Percentiles rank a stretch among this genome's conserved stretches.
Conservation (phyloP, 1,140 invertebrate species). For the Tetragnatha versicolor region DNA sequence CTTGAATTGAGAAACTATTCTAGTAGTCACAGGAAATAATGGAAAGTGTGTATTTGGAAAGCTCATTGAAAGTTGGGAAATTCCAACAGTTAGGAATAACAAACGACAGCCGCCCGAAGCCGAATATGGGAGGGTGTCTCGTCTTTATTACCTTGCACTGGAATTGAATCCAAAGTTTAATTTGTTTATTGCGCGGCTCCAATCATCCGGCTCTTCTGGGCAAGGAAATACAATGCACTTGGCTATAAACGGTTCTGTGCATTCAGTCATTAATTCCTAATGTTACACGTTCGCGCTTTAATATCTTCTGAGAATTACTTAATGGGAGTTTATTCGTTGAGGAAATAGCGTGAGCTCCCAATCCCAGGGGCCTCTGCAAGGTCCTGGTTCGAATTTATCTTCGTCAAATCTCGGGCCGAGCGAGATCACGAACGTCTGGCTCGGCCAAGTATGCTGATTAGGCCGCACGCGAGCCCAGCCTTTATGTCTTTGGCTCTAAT, state of each 20-base stretch:
- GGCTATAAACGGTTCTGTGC: slow-evolving; percentile 32
- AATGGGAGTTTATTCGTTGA: slow-evolving; percentile 40
- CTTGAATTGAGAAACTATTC: too few relatives aligned
- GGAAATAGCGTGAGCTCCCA: slow-evolving; percentile 44
- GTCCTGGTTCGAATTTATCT: slow-evolving; percentile 45
- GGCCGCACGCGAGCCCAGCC: slow-evolving; percentile 25
- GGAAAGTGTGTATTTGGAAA: too few relatives aligned
- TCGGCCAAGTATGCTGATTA: slow-evolving; percentile 45
- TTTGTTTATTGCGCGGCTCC: slow-evolving; percentile 3
- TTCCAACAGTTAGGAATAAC: too few relatives aligned
- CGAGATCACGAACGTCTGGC: slow-evolving; percentile 36
- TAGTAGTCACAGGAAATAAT: background rate
- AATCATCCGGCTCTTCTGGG: background rate
- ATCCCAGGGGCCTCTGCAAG: slow-evolving; percentile 15
- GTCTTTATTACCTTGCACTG: slow-evolving; percentile 13
- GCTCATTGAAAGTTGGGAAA: too few relatives aligned
- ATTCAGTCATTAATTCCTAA: slow-evolving; percentile 50
- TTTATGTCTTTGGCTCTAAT: slow-evolving; percentile 35
- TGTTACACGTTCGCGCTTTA: slow-evolving; percentile 46
- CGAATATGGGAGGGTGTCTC: background rate
- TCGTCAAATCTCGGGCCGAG: slow-evolving; percentile 41
- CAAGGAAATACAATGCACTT: slow-evolving; percentile 26
- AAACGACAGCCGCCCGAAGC: too few relatives aligned
- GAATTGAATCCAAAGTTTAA: slow-evolving; percentile 17
- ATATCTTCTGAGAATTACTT: slow-evolving; percentile 53